Evolutionary conservation across 2,888 invertebrate genomes (phyloP), one percentile per base, ranked within the genome.

Genomic region (Pecten maximus): DNA sequence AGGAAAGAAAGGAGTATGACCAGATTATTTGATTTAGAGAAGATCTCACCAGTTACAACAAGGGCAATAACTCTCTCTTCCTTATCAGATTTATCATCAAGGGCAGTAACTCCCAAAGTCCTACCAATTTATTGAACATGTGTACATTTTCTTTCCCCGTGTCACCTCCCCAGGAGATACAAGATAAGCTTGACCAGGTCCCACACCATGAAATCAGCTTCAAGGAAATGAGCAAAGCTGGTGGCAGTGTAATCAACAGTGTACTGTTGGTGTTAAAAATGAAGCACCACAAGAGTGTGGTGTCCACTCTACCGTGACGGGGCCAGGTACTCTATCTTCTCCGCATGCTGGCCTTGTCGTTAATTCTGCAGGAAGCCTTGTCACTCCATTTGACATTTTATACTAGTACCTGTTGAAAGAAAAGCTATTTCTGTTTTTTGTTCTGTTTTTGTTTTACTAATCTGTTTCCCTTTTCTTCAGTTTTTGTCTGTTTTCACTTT

Each of bases 231-330:
- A 89, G 87, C 87, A 88, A 91, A 89, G 89, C 88, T n/a, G 91
- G 90, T 48, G 92, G 92, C 87, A 90, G 89, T 44, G 35, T 92
- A 40, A 87, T 87, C 87, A 91, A 90, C 87, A 87, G 48, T 86
- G 87, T 74, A 16, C 90, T 93, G 40, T 90, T 93, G 28, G 87
- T 92, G 87, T 91, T 94, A 19, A 93, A 93, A 89, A 88, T 93
- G 89, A 88, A 92, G 87, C 90, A 92, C 39, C 93, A 94, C 88
- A 93, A 93, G 88, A 88, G 92, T 89, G 91, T 94, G 40, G 92
- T 93, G 40, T 94, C 94, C 50, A 92, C 93, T 35, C 88, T 93
- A 28, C 92, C 92, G 10, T 93, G 90, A 91, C 40, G 40, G 35
- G 54, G 54, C 23, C 40, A 28, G 88, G 88, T 60, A 88, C 16